Conservation (phyloP, 2,888 invertebrate genomes). For the Pelosia muscerda region DNA sequence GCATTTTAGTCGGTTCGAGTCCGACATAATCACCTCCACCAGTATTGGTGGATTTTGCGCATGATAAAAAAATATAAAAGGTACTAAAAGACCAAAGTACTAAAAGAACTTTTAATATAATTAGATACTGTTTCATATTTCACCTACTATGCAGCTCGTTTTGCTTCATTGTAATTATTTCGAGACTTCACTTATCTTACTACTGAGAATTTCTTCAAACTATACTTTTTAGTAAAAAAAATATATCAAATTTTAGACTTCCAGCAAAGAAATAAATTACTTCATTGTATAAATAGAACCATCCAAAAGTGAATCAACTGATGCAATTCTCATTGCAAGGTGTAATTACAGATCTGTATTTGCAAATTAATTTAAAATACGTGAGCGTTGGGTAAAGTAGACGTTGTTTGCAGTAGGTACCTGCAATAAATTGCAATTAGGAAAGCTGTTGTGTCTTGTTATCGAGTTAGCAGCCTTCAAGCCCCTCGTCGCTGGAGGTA, state of each 20-base stretch:
- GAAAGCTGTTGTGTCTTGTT: constrained; percentile 85
- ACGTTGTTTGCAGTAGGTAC: constrained; percentile 81
- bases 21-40: too few relatives aligned
- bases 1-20: too few relatives aligned
- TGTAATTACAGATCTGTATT: constrained; percentile 77
- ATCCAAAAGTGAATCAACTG: constrained; percentile 28
- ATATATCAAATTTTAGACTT: background rate
- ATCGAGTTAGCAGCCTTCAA: constrained; percentile 84
- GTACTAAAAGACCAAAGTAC: background rate
- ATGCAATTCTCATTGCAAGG: constrained; percentile 54
- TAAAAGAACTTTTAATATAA: background rate
- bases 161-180: background rate
- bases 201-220: background rate
- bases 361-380: constrained; percentile 85
- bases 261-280: background rate
- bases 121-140: too few relatives aligned
- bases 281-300: constrained; percentile 4
- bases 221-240: background rate
- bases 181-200: background rate
- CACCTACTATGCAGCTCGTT: too few relatives aligned
- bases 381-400: constrained; percentile 81
- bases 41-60: too few relatives aligned
- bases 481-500: constrained; percentile 68
- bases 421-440: constrained; percentile 87
- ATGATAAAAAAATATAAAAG: too few relatives aligned